phyloP scores from a whole-genome alignment of 1,140 invertebrate species.

The Elymnias hypermnestra region DNA sequence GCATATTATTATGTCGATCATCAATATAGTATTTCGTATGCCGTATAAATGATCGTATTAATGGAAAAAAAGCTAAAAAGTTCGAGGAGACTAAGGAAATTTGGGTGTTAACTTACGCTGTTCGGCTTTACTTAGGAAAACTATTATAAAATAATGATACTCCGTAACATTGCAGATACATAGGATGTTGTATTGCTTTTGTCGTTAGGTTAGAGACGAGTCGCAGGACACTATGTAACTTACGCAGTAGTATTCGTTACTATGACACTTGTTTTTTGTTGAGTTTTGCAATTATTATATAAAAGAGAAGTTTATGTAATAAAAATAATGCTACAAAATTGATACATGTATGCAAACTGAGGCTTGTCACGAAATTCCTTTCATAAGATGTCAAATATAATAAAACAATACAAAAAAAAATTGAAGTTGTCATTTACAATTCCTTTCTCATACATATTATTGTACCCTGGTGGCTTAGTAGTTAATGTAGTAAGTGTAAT shows the following conservation, averaged over 20 bases:
- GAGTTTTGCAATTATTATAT: conserved; percentile 64
- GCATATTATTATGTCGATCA: too few species aligned
- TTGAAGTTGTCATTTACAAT: conserved; percentile 21
- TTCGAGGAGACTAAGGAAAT: too few species aligned
- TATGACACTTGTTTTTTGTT: conserved; percentile 67
- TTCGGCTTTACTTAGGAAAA: conserved; percentile 22
- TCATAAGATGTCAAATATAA: conserved; percentile 73
- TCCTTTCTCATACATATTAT: too few species aligned
- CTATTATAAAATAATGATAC: conserved; percentile 30
- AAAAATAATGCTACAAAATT: conserved; percentile 63
- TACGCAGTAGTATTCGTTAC: conserved; percentile 66
- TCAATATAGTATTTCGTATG: too few species aligned
- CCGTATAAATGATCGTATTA: too few species aligned
- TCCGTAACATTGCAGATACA: conserved; percentile 28
- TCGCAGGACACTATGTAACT: conserved; percentile 47
- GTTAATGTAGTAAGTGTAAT: too few species aligned
- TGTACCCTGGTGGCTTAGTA: too few species aligned
- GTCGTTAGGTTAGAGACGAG: conserved; percentile 66
- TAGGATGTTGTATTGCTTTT: conserved; percentile 64
- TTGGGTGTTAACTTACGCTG: conserved; percentile 20
- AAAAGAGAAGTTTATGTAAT: conserved; percentile 58
- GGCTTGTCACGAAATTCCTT: conserved; percentile 70
- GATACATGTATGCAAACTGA: conserved; percentile 68
- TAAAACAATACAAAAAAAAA: conserved; percentile 63
- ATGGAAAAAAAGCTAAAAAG: too few species aligned